phyloP scores from a whole-genome alignment of 1,140 invertebrate genomes.

The Oreohelix idahoensis region DNA sequence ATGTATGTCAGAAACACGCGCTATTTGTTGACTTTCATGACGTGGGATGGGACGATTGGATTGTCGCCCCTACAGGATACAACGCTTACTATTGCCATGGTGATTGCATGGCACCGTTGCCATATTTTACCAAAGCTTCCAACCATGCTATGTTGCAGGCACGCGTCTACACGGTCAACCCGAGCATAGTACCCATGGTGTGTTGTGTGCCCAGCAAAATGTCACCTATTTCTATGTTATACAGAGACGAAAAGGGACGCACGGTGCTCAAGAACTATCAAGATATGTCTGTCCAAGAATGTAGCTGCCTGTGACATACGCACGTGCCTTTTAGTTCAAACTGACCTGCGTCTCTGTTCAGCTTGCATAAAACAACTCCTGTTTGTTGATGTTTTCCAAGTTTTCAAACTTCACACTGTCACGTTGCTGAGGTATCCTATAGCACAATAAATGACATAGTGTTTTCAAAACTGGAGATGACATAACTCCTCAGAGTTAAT shows the following conservation, averaged over 20 bases:
- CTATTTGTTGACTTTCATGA: conserved; percentile 97
- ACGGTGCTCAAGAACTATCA: conserved; percentile 82
- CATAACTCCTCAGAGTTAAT: too few relatives aligned
- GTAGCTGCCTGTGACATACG: conserved; percentile 80
- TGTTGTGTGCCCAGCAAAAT: conserved; percentile 82
- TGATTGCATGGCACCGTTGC: conserved; percentile 92
- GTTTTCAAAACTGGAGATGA: too few relatives aligned
- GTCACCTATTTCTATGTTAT: conserved; percentile 78
- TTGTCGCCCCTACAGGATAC: conserved; percentile 97
- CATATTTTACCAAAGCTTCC: conserved; percentile 94
- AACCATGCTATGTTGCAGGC: conserved; percentile 99
- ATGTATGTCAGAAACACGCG: conserved; percentile 86
- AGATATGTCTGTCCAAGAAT: conserved; percentile 80
- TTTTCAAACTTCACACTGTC: too few relatives aligned
- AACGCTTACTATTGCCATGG: conserved; percentile 96
- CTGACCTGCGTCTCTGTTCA: too few relatives aligned
- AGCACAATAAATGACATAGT: too few relatives aligned
- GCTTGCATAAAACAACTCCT: too few relatives aligned
- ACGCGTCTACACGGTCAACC: conserved; percentile 92
- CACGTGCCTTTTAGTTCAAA: too few relatives aligned
- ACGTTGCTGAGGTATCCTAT: too few relatives aligned
- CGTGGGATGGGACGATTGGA: conserved; percentile 99
- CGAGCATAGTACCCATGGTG: conserved; percentile 79
- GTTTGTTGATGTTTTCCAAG: too few relatives aligned
- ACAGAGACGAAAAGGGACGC: conserved; percentile 78